Evolutionary conservation across 1,140 invertebrate species (phyloP).

Genomic region (Trichomalopsis sarcophagae): DNA sequence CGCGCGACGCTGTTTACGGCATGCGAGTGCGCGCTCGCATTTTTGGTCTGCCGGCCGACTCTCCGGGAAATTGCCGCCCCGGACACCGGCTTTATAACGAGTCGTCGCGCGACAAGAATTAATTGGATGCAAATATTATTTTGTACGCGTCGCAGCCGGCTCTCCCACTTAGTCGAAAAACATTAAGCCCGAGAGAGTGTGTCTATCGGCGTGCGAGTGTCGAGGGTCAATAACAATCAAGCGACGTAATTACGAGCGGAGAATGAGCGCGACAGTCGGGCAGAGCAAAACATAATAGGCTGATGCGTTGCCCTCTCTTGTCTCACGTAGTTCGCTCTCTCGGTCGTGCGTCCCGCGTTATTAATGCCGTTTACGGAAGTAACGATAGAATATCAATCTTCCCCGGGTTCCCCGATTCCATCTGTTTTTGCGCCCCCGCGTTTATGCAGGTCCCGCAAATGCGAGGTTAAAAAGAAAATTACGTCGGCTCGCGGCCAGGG

Average conservation of each 20-base stretch:
- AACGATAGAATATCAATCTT: slow-evolving; percentile 33
- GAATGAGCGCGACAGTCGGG: slow-evolving; percentile 9
- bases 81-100: slow-evolving; percentile 8
- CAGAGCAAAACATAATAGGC: slow-evolving; percentile 21
- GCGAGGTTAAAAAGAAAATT: neutral
- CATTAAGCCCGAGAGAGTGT: slow-evolving; percentile 2
- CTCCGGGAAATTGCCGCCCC: neutral
- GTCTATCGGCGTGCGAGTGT: neutral
- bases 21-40: neutral
- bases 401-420: neutral
- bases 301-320: neutral
- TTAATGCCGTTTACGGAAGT: slow-evolving; percentile 20
- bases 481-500: neutral
- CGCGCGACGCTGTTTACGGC: neutral
- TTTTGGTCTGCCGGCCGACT: neutral
- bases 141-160: neutral
- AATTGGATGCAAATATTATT: slow-evolving; percentile 61
- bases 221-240: slow-evolving; percentile 32
- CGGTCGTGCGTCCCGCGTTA: neutral
- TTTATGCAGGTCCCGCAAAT: neutral
- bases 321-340: too few relatives aligned
- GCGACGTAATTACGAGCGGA: neutral
- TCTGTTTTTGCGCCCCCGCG: neutral
- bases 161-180: neutral
- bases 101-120: slow-evolving; percentile 19